Evolutionary conservation across 53 echinoderm and acorn worm species (phyloP).

Genomic region (Hippasteria phrygiana): DNA sequence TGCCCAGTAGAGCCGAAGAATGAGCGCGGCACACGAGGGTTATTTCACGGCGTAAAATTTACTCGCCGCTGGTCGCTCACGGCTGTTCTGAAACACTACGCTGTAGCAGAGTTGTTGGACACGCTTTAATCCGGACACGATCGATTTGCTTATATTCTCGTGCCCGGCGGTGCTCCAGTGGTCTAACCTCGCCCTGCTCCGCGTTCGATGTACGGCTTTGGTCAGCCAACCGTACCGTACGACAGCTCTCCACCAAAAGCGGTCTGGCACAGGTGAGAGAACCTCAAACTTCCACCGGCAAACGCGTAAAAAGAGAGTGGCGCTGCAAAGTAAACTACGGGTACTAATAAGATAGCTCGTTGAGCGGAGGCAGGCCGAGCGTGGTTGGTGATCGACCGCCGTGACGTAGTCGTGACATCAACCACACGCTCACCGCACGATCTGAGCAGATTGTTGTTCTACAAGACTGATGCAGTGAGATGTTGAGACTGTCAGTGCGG

Average conservation of each 20-base stretch:
- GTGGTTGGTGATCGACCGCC: constrained; percentile 18
- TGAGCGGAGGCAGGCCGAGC: neutral
- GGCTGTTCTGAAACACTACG: constrained; percentile 33
- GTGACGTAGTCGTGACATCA: constrained; percentile 45
- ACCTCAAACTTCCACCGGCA: neutral
- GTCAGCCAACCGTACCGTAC: no score
- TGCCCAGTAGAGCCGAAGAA: neutral
- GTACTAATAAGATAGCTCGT: neutral
- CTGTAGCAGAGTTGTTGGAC: constrained; percentile 37
- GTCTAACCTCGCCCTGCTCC: neutral
- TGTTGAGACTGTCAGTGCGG: neutral
- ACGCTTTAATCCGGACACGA: constrained; percentile 34
- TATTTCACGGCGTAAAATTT: neutral
- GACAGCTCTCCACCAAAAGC: neutral
- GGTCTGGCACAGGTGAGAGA: neutral
- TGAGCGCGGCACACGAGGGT: neutral
- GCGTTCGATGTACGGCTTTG: neutral
- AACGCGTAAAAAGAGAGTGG: neutral
- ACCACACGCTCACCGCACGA: neutral
- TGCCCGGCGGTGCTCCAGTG: constrained; percentile 13
- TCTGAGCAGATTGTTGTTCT: neutral
- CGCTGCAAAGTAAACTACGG: neutral
- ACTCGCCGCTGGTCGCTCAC: constrained; percentile 6
- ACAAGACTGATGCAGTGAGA: neutral
- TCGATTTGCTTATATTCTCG: constrained; percentile 29